Evolutionary conservation across 1,140 invertebrate species (phyloP), one percentile per base, ranked within the genome.

Genomic region (Lithobius niger): DNA sequence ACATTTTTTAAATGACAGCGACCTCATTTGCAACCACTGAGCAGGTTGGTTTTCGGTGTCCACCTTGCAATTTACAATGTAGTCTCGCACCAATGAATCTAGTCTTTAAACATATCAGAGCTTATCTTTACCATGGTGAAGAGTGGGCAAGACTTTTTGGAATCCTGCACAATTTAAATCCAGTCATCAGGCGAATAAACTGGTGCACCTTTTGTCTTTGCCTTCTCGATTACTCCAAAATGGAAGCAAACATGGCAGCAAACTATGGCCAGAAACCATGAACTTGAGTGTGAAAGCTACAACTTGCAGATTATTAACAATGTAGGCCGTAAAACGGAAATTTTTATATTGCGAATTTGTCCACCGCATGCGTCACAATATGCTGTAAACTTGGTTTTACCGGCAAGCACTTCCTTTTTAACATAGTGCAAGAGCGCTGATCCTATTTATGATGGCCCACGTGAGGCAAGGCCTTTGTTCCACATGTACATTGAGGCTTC

Each of bases 261-360:
- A 18, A 19, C 43, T 45, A 21, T 45, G 43, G 6, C 19, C 43
- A 19, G 43, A 19, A 16, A 45, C 43, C 43, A 45, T 45, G 4
- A 45, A 45, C 4, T 21, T 16, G 16, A 45, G 16, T 6, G 16
- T 4, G 22, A 45, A 45, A 18, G 16, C 19, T 4, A 4, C 22
- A 21, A 45, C 22, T 16, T 16, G 43, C 43, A 19, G 6, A 45
- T 6, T 19, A 19, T 16, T 18, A 16, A 45, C 18, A 4, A 45
- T 21, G n/a, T 36, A 36, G n/a, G n/a, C 10, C 31, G 16, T 4
- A 45, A 21, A 45, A 21, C 43, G 18, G 43, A 16, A 6, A 6
- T 45, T 45, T 45, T 45, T 45, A 45, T 45, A 19, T 45, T 45
- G 43, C 43, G 31, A 36, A 10, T 36, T 36, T 36, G 31, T n/a